These are phyloP conservation scores for Spongia lamella DNA, from an alignment of 37 sponge, comb jelly and placozoan genomes.

Conservation along the genomic window DNA sequence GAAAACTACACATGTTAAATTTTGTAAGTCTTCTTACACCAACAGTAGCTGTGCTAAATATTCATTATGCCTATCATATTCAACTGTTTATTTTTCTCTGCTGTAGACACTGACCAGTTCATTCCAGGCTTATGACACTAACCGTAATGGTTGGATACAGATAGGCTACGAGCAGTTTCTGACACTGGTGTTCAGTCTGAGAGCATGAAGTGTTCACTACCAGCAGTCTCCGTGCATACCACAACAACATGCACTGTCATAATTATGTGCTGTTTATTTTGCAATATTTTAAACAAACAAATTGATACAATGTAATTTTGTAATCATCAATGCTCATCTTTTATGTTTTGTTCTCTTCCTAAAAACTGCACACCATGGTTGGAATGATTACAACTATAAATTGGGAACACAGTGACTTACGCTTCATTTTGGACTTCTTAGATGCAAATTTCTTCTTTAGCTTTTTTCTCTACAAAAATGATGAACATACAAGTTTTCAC, in stretches of 20 bases:
- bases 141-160: constrained; percentile 93
- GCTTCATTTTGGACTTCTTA: not conserved
- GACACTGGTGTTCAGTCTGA: constrained; percentile 87
- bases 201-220: constrained; percentile 26
- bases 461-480: not conserved
- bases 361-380: not conserved
- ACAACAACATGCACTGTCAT: not conserved
- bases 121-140: constrained; percentile 90
- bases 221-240: not conserved
- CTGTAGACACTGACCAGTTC: constrained; percentile 91
- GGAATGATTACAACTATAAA: too few species aligned
- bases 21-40: too few species aligned
- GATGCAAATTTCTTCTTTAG: not conserved
- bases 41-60: too few species aligned
- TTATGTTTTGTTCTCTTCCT: too few species aligned
- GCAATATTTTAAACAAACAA: not conserved
- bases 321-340: too few species aligned
- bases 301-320: too few species aligned
- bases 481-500: not conserved
- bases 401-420: constrained; percentile 1
- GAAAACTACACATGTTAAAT: too few species aligned
- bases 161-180: constrained; percentile 98
- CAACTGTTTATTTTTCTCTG: too few species aligned
- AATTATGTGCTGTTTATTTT: not conserved
- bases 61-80: too few species aligned